Evolutionary conservation across 2,797 vertebrate species (phyloP).

Genomic region (Nannoperca obscura): DNA sequence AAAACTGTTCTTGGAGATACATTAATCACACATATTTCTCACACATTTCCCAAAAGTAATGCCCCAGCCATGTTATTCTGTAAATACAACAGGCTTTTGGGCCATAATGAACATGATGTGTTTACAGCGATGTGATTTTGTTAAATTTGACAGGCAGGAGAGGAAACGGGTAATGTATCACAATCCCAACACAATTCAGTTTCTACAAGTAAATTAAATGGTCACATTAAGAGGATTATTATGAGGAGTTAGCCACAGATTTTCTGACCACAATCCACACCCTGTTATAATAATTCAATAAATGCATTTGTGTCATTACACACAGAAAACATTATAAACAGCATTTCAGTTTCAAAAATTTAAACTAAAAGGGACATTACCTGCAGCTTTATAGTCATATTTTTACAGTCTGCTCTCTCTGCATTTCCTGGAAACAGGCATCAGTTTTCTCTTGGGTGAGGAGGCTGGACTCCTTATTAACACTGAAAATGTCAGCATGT

Average conservation of each 20-base stretch:
- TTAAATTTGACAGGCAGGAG: slow-evolving; percentile 23
- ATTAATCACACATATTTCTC: slow-evolving; percentile 54
- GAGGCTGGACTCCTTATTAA: slow-evolving; percentile 27
- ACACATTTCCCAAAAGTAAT: slow-evolving; percentile 27
- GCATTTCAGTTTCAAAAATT: slow-evolving; percentile 18
- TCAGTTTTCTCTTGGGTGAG: slow-evolving; percentile 29
- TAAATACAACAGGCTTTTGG: slow-evolving; percentile 31
- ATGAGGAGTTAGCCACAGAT: neutral
- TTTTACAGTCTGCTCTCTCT: slow-evolving; percentile 21
- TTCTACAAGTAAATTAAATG: slow-evolving; percentile 21
- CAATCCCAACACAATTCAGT: slow-evolving; percentile 13
- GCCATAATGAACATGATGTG: slow-evolving; percentile 14
- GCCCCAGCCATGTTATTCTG: slow-evolving; percentile 1
- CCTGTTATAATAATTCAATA: slow-evolving; percentile 2
- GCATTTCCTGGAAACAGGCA: slow-evolving; percentile 35
- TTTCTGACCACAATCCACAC: neutral
- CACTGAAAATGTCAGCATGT: slow-evolving; percentile 54
- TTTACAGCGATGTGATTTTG: slow-evolving; percentile 15
- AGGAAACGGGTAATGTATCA: slow-evolving; percentile 19
- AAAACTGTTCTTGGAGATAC: slow-evolving; percentile 33
- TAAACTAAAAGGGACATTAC: slow-evolving; percentile 19
- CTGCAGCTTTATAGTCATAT: slow-evolving; percentile 10
- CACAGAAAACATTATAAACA: neutral
- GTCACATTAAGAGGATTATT: slow-evolving; percentile 11
- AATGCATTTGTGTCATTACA: slow-evolving; percentile 7